Evolutionary conservation across 2,888 invertebrate genomes (phyloP), one percentile per base, ranked within the genome.

Genomic region (Pharmacophagus antenor): DNA sequence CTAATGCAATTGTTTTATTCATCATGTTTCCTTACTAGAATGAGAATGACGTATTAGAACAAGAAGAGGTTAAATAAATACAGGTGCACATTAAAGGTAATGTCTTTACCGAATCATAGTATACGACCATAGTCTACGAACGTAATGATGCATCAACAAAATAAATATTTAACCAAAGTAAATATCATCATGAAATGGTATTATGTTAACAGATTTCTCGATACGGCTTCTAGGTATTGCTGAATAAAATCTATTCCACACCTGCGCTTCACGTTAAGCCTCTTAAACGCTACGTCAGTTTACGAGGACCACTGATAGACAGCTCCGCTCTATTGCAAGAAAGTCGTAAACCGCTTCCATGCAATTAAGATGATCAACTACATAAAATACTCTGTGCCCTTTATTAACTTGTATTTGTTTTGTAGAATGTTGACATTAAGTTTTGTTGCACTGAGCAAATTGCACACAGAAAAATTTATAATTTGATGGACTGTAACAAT

Each of bases 191-290:
- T 37, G 37, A n/a, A 37, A n/a, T n/a, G n/a, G n/a, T 37, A 31
- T 31, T 31, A 37, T 4, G 7, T 37, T n/a, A 37, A 15, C 42
- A 17, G 18, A 49, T 17, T 44, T 49, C 27, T n/a, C 12, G 15
- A 46, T 51, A 60, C 15, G 55, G 42, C 55, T 60, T 60, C 55
- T 42, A 4, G 23, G 37, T 44, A 46, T 55, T 60, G 55, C 46
- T 46, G 50, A 55, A 55, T 50, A 55, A 60, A 60, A 50, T 48
- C 41, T 25, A 49, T 55, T 46, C 37, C 49, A 54, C 55, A 60
- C 55, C 55, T 60, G 55, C 55, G 60, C 51, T 55, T 55, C 54
- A 49, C 25, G 8, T 46, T 55, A 60, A 60, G 50, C 55, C 37
- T 46, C 50, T 60, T 55, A 60, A 37, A 15, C 23, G 51, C 50